Evolutionary conservation across 2,888 invertebrate species (phyloP).

Genomic region (Drosophila affinis): DNA sequence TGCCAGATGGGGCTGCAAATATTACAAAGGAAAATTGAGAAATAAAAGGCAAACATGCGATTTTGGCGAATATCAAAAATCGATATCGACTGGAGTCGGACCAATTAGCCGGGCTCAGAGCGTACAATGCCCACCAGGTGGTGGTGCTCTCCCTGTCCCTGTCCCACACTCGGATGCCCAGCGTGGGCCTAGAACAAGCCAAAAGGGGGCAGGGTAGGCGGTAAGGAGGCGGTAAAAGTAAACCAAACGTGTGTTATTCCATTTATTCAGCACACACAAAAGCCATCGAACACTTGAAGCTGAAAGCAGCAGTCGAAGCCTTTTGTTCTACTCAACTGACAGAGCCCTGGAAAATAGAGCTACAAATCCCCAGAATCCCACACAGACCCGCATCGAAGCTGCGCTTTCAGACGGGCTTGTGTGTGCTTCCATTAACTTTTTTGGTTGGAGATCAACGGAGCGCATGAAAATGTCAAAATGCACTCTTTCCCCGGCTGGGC

Average conservation of each 20-base stretch:
- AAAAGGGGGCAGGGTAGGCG: not conserved
- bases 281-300: conserved; percentile 35
- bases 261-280: conserved; percentile 32
- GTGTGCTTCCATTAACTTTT: conserved; percentile 70
- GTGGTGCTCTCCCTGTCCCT: not conserved
- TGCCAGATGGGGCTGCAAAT: conserved; percentile 52
- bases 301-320: conserved; percentile 22
- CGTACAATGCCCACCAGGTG: conserved; percentile 23
- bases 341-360: conserved; percentile 33
- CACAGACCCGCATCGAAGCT: conserved; percentile 12
- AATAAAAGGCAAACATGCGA: conserved; percentile 25
- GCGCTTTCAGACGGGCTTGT: conserved; percentile 36
- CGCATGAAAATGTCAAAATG: conserved; percentile 76
- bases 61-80: conserved; percentile 15
- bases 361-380: conserved; percentile 23
- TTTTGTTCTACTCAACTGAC: conserved; percentile 48
- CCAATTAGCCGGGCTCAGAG: conserved; percentile 32
- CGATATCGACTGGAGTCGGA: conserved; percentile 21
- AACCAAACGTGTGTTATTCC: conserved; percentile 37
- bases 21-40: conserved; percentile 16
- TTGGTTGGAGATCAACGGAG: conserved; percentile 57
- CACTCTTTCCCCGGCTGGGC: conserved; percentile 51
- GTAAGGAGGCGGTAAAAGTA: conserved; percentile 20
- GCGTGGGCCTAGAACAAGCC: not conserved
- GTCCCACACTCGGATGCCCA: not conserved